Evolutionary conservation across 2,113 vertebrate genomes (phyloP).

Genomic region (Poeciliopsis retropinna): DNA sequence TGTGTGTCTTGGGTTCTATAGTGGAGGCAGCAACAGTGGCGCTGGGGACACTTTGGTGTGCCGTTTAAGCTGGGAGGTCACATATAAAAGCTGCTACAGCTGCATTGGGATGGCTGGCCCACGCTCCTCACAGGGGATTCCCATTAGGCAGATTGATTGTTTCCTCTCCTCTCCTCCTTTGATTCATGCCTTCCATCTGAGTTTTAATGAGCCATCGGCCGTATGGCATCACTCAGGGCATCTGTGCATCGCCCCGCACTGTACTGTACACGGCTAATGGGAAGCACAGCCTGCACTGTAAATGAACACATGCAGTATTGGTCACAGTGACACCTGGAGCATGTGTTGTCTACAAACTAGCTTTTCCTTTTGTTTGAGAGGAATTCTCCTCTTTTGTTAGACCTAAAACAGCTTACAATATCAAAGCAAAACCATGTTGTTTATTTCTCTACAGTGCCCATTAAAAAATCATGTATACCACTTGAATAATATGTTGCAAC

Average conservation of each 20-base stretch:
- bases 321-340: conserved; percentile 22
- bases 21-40: conserved; percentile 23
- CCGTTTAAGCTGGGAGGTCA: conserved; percentile 76
- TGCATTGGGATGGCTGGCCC: conserved; percentile 73
- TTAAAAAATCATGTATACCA: too few species aligned
- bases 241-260: conserved; percentile 72
- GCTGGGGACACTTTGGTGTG: conserved; percentile 58
- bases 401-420: conserved; percentile 2
- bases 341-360: conserved; percentile 8
- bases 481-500: too few species aligned
- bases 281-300: conserved; percentile 54
- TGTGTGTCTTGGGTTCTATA: conserved; percentile 41
- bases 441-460: too few species aligned
- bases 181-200: conserved; percentile 84
- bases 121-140: conserved; percentile 74
- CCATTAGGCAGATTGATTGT: conserved; percentile 75
- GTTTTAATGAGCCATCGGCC: conserved; percentile 82
- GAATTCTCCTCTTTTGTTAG: background rate
- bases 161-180: conserved; percentile 74
- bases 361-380: conserved; percentile 6
- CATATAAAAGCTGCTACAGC: conserved; percentile 76
- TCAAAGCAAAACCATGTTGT: conserved; percentile 12
- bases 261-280: conserved; percentile 65
- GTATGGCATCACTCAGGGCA: conserved; percentile 79
- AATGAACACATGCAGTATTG: conserved; percentile 38